Percentiles rank a stretch among this genome's conserved stretches.
Conservation (phyloP, 2,797 vertebrate species). For the Dallia pectoralis region DNA sequence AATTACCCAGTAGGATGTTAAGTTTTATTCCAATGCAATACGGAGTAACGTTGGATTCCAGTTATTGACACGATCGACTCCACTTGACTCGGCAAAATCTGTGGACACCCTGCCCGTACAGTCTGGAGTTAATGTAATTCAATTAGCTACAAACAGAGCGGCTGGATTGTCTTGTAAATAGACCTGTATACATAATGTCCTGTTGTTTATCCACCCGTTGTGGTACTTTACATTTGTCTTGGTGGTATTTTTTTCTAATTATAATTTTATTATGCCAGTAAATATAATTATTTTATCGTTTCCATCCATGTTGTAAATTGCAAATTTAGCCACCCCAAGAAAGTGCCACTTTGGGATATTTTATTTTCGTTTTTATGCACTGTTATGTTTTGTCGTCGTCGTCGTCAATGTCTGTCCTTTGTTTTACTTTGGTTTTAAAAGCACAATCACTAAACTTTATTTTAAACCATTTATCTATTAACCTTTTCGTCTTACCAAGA, state of each 20-base stretch:
- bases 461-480: slow-evolving; percentile 99
- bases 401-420: slow-evolving; percentile 76
- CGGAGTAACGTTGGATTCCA: slow-evolving; percentile 63
- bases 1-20: slow-evolving; percentile 71
- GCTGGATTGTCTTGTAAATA: slow-evolving; percentile 92
- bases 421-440: slow-evolving; percentile 99
- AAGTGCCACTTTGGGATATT: slow-evolving; percentile 95
- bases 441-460: slow-evolving; percentile 99
- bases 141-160: slow-evolving; percentile 79
- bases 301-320: slow-evolving; percentile 92
- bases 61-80: slow-evolving; percentile 58
- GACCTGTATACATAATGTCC: slow-evolving; percentile 77
- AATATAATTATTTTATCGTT: slow-evolving; percentile 80
- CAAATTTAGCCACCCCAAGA: slow-evolving; percentile 87
- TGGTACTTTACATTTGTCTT: slow-evolving; percentile 91
- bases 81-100: slow-evolving; percentile 69
- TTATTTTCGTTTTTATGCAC: slow-evolving; percentile 92
- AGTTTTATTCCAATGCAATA: slow-evolving; percentile 74
- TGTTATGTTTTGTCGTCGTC: slow-evolving; percentile 85
- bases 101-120: slow-evolving; percentile 73
- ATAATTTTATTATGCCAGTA: slow-evolving; percentile 78
- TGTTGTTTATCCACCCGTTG: slow-evolving; percentile 83
- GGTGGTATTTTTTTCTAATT: slow-evolving; percentile 77
- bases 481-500: slow-evolving; percentile 94
- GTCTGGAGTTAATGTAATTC: slow-evolving; percentile 78